These are phyloP conservation scores for Rhabditoides inermis DNA, from an alignment of 2,888 invertebrate genomes.

Conservation along the genomic window DNA sequence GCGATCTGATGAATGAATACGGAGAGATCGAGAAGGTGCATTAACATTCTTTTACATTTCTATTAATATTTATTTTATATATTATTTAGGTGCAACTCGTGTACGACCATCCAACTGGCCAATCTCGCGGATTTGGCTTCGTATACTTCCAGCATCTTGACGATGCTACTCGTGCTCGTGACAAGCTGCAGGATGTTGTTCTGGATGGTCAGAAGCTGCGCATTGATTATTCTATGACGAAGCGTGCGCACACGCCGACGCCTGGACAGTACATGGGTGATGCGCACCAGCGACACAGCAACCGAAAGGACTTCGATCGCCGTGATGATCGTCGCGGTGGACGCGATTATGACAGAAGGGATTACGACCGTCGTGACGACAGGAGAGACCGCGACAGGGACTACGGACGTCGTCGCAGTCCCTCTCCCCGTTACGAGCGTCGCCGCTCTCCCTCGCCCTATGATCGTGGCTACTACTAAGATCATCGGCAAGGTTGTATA, in stretches of 20 bases:
- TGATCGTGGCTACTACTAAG: too few relatives aligned
- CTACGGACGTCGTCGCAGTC: constrained; percentile 7
- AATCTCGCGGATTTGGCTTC: constrained; percentile 49
- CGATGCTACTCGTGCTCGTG: constrained; percentile 38
- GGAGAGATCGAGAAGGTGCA: constrained; percentile 78
- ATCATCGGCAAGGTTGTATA: too few relatives aligned
- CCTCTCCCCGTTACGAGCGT: constrained; percentile 10
- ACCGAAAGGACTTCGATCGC: constrained; percentile 8
- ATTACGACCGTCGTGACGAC: too few relatives aligned
- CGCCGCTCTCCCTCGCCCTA: constrained; percentile 9
- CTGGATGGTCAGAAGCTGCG: constrained; percentile 33
- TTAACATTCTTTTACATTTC: neutral
- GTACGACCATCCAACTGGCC: constrained; percentile 73
- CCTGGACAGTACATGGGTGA: constrained; percentile 48
- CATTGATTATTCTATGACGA: constrained; percentile 45
- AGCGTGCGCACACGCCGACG: constrained; percentile 45
- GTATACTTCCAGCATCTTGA: constrained; percentile 37
- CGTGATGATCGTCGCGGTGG: constrained; percentile 4
- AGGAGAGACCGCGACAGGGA: too few relatives aligned
- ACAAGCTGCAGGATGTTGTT: constrained; percentile 16
- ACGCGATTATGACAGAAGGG: constrained; percentile 7
- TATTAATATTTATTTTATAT: neutral
- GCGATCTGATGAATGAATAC: constrained; percentile 82
- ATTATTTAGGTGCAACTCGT: constrained; percentile 67
- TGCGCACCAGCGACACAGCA: constrained; percentile 10